Evolutionary conservation across 2,113 vertebrate species (phyloP).

Genomic region (Urocynchramus pylzowi): DNA sequence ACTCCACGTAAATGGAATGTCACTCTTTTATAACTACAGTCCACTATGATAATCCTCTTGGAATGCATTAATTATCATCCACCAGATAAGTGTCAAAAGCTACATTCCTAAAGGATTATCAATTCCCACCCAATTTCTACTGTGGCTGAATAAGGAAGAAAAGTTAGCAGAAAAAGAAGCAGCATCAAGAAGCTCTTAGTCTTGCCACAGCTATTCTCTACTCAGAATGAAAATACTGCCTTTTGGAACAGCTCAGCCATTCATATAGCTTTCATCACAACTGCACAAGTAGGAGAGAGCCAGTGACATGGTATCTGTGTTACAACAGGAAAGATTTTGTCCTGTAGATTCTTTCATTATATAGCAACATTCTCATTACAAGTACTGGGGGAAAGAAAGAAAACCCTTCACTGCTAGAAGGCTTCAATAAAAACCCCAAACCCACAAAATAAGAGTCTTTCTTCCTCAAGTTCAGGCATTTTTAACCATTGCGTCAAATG

Average conservation of each 20-base stretch:
- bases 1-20: slow-evolving; percentile 62
- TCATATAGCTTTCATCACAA: slow-evolving; percentile 28
- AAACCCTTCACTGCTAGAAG: not conserved
- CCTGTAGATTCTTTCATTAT: slow-evolving; percentile 12
- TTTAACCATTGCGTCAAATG: not conserved
- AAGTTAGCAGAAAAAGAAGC: slow-evolving; percentile 35
- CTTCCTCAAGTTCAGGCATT: not conserved
- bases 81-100: slow-evolving; percentile 60
- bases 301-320: slow-evolving; percentile 9
- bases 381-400: slow-evolving; percentile 4
- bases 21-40: slow-evolving; percentile 54
- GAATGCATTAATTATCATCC: slow-evolving; percentile 64
- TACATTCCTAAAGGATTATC: slow-evolving; percentile 58
- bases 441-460: not conserved
- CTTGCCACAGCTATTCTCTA: slow-evolving; percentile 2
- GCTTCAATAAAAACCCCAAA: not conserved
- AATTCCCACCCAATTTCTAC: slow-evolving; percentile 48
- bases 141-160: not conserved
- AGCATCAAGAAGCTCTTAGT: slow-evolving; percentile 15
- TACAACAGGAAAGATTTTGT: slow-evolving; percentile 40
- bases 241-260: not conserved
- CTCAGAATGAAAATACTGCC: slow-evolving; percentile 10
- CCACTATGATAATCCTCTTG: slow-evolving; percentile 63
- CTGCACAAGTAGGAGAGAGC: not conserved
- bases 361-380: not conserved